Evolutionary conservation across 2,797 vertebrate species (phyloP), one percentile per base, ranked within the genome.

Genomic region (Todus mexicanus): DNA sequence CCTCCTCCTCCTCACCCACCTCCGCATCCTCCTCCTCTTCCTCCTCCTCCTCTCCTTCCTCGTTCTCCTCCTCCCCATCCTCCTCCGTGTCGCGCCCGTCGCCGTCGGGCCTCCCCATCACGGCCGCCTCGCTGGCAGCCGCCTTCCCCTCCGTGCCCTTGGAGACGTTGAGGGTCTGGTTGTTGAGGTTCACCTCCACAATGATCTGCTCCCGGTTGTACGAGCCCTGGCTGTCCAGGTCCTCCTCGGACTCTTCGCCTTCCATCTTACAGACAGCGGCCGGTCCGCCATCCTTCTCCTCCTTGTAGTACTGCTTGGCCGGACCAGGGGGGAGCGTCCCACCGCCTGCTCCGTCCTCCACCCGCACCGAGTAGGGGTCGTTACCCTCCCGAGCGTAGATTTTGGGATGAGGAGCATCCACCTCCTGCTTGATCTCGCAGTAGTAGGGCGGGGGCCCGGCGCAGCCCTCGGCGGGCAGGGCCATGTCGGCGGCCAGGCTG

Each of bases 111-210:
- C 48, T 89, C n/a, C 96, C 96, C 66, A 98, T 98, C 83, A 98
- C 95, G 1, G 97, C 87, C 1, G 97, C 92, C 7, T 98, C 97
- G 1, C 92, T 85, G 7, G 95, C 33, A 0, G 96, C 82, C 0
- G 97, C 93, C 91, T 99, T 99, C 15, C 98, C 98, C 87, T 99
- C 99, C 0, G 92, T 98, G 40, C 99, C 99, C 51, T 99, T 99
- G 42, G 99, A 99, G 93, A 99, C 99, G 0, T 99, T 99, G 59
- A 99, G 98, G 1, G 99, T 99, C 97, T 99, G 99, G 97, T 99
- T 99, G 97, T 99, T 99, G 88, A 99, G 98, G 96, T 99, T 99
- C 95, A 99, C 99, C 97, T 99, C 99, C 66, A 99, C 99, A 0
- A 99, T 99, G 97, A 99, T 99, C 94, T 99, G 98, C 97, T 99